These are phyloP conservation scores for Drosophila maculinotata DNA, from an alignment of 2,888 invertebrate genomes.

Conservation along the genomic window DNA sequence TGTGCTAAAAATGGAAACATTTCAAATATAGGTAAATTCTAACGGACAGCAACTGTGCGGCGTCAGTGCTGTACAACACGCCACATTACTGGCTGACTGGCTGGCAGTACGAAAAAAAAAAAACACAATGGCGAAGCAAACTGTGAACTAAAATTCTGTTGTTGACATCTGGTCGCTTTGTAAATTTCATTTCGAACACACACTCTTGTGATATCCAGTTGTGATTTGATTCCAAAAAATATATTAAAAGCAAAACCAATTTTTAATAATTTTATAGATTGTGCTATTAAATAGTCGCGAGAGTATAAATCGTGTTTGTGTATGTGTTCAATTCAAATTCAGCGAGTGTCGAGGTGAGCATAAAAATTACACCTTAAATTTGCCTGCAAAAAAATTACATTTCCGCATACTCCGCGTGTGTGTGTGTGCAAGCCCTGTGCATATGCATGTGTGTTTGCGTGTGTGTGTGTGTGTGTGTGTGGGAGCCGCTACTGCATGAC, in stretches of 20 bases:
- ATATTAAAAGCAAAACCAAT: constrained; percentile 20
- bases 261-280: constrained; percentile 60
- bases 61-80: constrained; percentile 55
- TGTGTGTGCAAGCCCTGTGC: constrained; percentile 35
- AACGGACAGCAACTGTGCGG: constrained; percentile 43
- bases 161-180: constrained; percentile 80
- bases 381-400: constrained; percentile 57
- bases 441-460: constrained; percentile 22
- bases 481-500: constrained; percentile 72
- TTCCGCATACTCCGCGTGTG: constrained; percentile 60
- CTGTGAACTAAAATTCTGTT: constrained; percentile 68
- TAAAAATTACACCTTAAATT: constrained; percentile 47
- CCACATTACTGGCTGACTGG: constrained; percentile 45
- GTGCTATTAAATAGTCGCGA: constrained; percentile 64
- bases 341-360: constrained; percentile 64
- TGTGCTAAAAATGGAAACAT: neutral
- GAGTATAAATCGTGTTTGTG: constrained; percentile 42
- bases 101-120: constrained; percentile 49
- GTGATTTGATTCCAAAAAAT: constrained; percentile 70
- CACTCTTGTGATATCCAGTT: constrained; percentile 75
- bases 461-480: constrained; percentile 44
- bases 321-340: too few relatives aligned
- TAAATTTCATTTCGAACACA: constrained; percentile 59
- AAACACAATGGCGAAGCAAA: constrained; percentile 76
- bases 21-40: constrained; percentile 22